phyloP scores from a whole-genome alignment of 2,888 invertebrate genomes.

The Hipparchia semele region DNA sequence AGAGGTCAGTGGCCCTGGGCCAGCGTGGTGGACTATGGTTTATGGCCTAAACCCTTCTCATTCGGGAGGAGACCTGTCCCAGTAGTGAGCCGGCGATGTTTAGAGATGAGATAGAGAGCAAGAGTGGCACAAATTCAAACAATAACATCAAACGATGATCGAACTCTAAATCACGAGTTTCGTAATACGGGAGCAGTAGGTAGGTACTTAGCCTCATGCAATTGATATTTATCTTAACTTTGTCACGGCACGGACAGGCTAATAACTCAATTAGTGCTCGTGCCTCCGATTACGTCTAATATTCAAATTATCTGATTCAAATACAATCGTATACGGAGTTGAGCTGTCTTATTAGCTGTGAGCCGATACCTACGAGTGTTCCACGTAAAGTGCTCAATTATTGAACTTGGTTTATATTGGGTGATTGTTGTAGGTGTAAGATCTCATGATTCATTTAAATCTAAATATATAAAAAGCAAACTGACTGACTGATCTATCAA shows the following conservation, averaged over 20 bases:
- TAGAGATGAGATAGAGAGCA: too few species aligned
- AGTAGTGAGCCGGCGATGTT: too few species aligned
- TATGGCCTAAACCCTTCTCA: too few species aligned
- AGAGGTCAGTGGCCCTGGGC: too few species aligned
- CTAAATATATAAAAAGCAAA: too few species aligned
- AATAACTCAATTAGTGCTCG: slow-evolving; percentile 44
- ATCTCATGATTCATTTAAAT: too few species aligned
- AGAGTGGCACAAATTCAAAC: too few species aligned
- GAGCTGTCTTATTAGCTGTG: slow-evolving; percentile 21
- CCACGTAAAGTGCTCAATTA: neutral
- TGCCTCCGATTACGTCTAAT: slow-evolving; percentile 26
- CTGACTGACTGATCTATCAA: too few species aligned
- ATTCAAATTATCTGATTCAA: slow-evolving; percentile 31
- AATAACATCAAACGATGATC: neutral
- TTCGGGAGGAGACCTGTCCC: too few species aligned
- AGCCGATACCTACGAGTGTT: neutral
- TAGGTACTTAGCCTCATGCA: neutral
- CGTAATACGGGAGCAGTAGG: neutral
- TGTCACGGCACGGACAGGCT: slow-evolving; percentile 34
- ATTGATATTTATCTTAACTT: slow-evolving; percentile 14
- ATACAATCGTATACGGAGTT: slow-evolving; percentile 16
- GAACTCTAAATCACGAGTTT: slow-evolving; percentile 5
- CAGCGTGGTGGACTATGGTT: too few species aligned
- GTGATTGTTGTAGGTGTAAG: neutral
- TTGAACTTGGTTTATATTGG: neutral